Base-by-base conservation (phyloP, 2,113 vertebrate genomes). In the Mobula birostris region DNA sequence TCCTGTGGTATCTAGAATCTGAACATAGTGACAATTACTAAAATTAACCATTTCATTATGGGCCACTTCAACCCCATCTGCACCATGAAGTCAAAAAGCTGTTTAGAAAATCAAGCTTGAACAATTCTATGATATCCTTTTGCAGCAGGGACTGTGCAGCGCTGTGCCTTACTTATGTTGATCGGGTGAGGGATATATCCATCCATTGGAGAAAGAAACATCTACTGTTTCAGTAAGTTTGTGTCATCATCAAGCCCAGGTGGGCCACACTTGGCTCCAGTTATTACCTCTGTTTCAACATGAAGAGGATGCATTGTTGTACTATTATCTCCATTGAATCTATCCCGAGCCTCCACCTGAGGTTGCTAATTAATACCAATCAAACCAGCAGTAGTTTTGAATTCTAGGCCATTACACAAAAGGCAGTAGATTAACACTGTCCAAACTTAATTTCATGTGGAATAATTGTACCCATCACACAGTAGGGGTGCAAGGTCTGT, bases 1-100 rank as follows among this genome's bases (percentile, higher is more conserved):
- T 74, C 36, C 68, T 56, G 66, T 74, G 21, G 90, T 72, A 40
- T 93, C 91, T 93, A 40, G 70, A 93, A 74, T 72, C 91, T 93
- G 58, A 93, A 27, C 68, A 93, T 19, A 93, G 29, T 8, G 66
- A 19, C 5, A 27, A 19, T 90, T 66, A 66, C 32, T 90, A 61
- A n/a, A 66, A 63, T 66, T 66, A 32, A 58, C 56, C n/a, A 90
- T 66, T 17, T 19, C 72, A 74, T 15, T 19, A 74, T 74, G 15
- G 21, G 15, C 19, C 19, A 74, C 19, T 74, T 6, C 72, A 15
- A 74, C 72, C 4, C 70, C 15, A 74, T 24, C 21, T 24, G 83
- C 56, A 7, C 63, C 15, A 63, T 9, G 32, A 61, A 90, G 27
- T n/a, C 27, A 27, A 58, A 63, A 87, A 29, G 27, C 2, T 87